A percentile compares a stretch with the other conserved stretches of the same genome.
phyloP scores from a whole-genome alignment of 2,888 invertebrate genomes.

The Drosophila rellima region DNA sequence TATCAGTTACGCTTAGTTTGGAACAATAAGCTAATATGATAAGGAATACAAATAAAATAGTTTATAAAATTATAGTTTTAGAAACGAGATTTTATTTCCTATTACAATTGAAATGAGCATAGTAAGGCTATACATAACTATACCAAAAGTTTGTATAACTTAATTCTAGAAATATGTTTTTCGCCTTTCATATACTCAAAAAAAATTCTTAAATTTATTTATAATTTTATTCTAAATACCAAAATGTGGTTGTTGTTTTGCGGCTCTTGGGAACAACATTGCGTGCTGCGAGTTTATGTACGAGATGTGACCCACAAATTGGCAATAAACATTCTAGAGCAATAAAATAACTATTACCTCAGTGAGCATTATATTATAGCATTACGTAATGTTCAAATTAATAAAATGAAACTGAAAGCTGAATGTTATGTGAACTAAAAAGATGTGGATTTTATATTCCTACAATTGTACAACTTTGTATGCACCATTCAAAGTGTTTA shows the following conservation, averaged over 20 bases:
- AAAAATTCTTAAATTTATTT: neutral
- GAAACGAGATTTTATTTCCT: neutral
- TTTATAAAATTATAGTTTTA: neutral
- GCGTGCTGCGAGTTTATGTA: constrained; percentile 7
- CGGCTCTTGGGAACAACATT: neutral
- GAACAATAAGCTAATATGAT: neutral
- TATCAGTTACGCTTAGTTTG: neutral
- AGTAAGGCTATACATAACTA: neutral
- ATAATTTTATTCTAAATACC: neutral
- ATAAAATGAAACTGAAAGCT: neutral
- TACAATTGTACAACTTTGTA: neutral
- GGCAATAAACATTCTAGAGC: neutral
- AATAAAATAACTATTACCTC: neutral
- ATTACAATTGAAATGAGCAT: neutral
- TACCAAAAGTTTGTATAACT: neutral
- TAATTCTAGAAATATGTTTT: neutral
- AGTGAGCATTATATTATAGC: neutral
- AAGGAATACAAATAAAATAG: neutral
- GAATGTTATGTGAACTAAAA: neutral
- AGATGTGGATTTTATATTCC: neutral
- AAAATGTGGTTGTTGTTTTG: neutral
- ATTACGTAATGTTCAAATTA: constrained; percentile 6
- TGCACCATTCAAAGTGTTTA: neutral
- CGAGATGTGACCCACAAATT: neutral
- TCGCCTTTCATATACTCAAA: neutral